These are phyloP conservation scores for Cephalopholis sonnerati DNA, from an alignment of 2,113 vertebrate genomes.

Conservation along the genomic window DNA sequence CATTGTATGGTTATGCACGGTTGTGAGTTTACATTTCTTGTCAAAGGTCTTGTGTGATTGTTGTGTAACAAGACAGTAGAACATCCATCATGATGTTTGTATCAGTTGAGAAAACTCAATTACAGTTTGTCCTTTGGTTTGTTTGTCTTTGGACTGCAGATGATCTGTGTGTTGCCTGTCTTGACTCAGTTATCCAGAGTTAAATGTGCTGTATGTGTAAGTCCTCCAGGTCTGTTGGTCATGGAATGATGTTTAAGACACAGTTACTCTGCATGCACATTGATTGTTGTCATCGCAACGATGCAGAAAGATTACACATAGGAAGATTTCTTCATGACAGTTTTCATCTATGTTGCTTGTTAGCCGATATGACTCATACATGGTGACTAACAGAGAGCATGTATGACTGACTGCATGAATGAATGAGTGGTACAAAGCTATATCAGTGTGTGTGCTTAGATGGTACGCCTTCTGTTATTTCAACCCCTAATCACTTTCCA, in stretches of 20 bases:
- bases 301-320: not conserved
- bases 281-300: conserved; percentile 10
- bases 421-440: not conserved
- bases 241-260: conserved; percentile 25
- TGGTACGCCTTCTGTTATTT: conserved; percentile 12
- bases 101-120: not conserved
- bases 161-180: conserved; percentile 16
- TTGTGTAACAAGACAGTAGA: not conserved
- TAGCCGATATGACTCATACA: not conserved
- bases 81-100: conserved; percentile 21
- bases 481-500: not conserved
- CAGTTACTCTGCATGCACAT: conserved; percentile 52
- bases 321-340: not conserved
- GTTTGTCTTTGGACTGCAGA: conserved; percentile 7
- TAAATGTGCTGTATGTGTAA: conserved; percentile 22
- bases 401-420: conserved; percentile 35
- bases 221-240: conserved; percentile 23
- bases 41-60: conserved; percentile 13
- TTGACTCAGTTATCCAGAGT: conserved; percentile 14
- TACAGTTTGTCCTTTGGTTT: conserved; percentile 16
- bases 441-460: not conserved
- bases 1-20: not conserved
- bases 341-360: conserved; percentile 2
- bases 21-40: conserved; percentile 15
- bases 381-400: conserved; percentile 9